Evolutionary conservation across 2,113 vertebrate genomes (phyloP), one percentile per base, ranked within the genome.

Genomic region (Physeter macrocephalus): DNA sequence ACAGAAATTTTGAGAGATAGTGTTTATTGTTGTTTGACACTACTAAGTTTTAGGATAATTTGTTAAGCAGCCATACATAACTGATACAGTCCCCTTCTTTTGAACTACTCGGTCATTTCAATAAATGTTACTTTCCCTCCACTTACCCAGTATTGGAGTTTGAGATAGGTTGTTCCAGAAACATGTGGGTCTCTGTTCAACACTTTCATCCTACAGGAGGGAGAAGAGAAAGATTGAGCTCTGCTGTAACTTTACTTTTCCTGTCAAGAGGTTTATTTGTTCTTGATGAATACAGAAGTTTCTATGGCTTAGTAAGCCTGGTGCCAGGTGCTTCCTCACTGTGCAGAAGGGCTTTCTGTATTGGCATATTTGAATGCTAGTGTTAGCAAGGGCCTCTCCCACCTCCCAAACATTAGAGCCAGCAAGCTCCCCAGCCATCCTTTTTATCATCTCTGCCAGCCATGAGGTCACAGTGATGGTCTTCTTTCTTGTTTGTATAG

Each of bases 91-190:
- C 18, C 64, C 49, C n/a, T 85, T 54, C 75, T 93, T 90, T 59
- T 25, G 14, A 92, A 93, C 57, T 49, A 39, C 31, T 78, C 52
- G 43, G 4, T n/a, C 41, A 80, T 92, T 80, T 64, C 34, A 90
- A 52, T 75, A 90, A 88, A 95, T 36, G 49, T 41, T 43, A 8
- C 9, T 64, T 93, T 85, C n/a, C 15, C n/a, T 74, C 57, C 66
- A 9, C 61, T 72, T 89, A 64, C 20, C 25, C 31, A 34, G 25
- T 25, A 9, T 6, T 74, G 36, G 39, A 46, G 59, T 23, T 62
- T 90, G 82, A 80, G 80, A 49, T 11, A 11, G 1, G 3, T 62
- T 84, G 91, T 85, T 52, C 92, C 27, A 15, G 67, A 84, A n/a
- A 94, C 36, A 23, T 4, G 34, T 23, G 39, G 86, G 34, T 49